Base-by-base conservation (phyloP, 2,797 vertebrate genomes). In the Avahi laniger region DNA sequence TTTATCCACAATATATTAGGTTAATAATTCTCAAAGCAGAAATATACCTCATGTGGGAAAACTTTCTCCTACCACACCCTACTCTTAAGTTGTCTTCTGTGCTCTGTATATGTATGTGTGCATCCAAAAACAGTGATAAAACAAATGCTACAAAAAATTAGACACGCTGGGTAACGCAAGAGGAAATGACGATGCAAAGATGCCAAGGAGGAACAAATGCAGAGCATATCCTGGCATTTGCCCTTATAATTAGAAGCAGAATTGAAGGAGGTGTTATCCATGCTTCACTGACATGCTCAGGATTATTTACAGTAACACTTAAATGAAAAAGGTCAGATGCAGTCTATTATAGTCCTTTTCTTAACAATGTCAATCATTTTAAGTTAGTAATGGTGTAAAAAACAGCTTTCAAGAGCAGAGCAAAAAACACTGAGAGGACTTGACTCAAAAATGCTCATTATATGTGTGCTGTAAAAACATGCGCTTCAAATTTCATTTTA, bases 401-500 rank as follows among this genome's bases (percentile, higher is more conserved):
- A 92, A 59, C 17, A 70, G 35, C 35, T 81, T 83, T 89, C 11
- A 86, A 89, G 13, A 73, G n/a, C 7, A 90, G 48, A 7, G 1
- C n/a, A 83, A 93, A 91, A 70, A 54, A 65, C 22, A n/a, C 5
- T 46, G 28, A 94, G 91, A 96, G 4, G 4, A 52, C 28, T 75
- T 87, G 52, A 78, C n/a, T 91, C 2, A 48, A 75, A 83, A 93
- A 70, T 43, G 11, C 1, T 76, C 22, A 35, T 88, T 97, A 67
- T 22, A 33, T 0, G 0, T 30, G 17, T 57, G 22, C 30, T 94
- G 0, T 82, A 93, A 90, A 92, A 96, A 78, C 70, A 43, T 52
- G n/a, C 4, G 28, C 33, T 89, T 93, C 24, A 52, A 46, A 14
- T 97, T 97, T 97, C 50, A 93, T 84, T 94, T 98, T 82, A 94